Evolutionary conservation across 2,888 invertebrate genomes (phyloP), one percentile per base, ranked within the genome.

Genomic region (Leptopterna dolabrata): DNA sequence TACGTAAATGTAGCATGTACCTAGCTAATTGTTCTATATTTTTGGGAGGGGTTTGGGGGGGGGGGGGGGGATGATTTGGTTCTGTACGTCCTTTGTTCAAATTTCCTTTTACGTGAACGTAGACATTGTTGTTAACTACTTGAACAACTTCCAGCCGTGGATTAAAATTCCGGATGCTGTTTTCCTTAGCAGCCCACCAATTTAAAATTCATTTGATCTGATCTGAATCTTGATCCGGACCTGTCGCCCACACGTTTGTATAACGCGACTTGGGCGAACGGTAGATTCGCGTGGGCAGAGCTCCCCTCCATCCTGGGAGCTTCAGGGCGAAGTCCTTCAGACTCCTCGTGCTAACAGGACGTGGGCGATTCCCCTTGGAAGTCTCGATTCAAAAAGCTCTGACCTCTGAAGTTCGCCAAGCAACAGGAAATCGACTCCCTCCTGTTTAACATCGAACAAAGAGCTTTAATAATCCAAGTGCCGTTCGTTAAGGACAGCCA

Each of bases 351-450:
- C 51, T 51, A 63, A 63, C 63, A 63, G 63, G 63, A 63, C 63
- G 63, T 63, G 63, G 63, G 63, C 63, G 63, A 63, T 63, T 63
- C 63, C 63, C 63, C 27, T 63, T 19, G 63, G 27, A 63, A 27
- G 19, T 27, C 27, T 27, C 24, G 27, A 63, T 63, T 27, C 24
- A 63, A 63, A 36, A 63, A 63, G 63, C 63, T 63, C 24, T 63
- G 63, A 63, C 63, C 63, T 63, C 63, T 63, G n/a, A 63, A 63
- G 19, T 63, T 63, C 24, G 63, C 63, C 63, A 63, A 63, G 63
- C 63, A 63, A 63, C 63, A 63, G 63, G 63, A 63, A 63, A 63
- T 63, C 63, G 63, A 19, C 63, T 63, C 63, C 63, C 24, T 63
- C 24, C 63, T 63, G 63, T 63, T 63, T 63, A 63, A 63, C 24